These are phyloP conservation scores for Albula goreensis DNA, from an alignment of 2,113 vertebrate genomes.

Conservation along the genomic window DNA sequence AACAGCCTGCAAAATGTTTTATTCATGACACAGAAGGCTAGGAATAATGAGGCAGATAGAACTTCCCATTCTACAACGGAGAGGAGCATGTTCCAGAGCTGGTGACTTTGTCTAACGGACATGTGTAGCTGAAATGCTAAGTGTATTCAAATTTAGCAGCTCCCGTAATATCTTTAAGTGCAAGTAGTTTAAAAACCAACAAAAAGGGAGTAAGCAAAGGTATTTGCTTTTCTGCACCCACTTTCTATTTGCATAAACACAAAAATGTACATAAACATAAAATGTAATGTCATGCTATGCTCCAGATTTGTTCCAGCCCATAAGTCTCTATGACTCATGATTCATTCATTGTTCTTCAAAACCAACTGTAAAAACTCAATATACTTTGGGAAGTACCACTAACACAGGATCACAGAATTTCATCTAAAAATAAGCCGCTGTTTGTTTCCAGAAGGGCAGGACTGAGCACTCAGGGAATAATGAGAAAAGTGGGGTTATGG, in stretches of 20 bases:
- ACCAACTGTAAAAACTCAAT: not conserved
- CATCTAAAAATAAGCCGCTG: not conserved
- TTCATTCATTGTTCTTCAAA: not conserved
- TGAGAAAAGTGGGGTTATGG: not conserved
- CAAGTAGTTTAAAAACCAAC: not conserved
- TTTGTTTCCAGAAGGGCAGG: not conserved
- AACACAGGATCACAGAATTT: not conserved
- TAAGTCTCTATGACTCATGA: not conserved
- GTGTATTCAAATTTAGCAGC: not conserved
- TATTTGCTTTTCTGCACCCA: not conserved
- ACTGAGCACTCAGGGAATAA: not conserved
- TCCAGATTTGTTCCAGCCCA: not conserved
- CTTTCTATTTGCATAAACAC: not conserved
- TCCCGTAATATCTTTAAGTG: not conserved
- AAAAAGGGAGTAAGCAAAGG: not conserved
- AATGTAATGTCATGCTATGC: not conserved
- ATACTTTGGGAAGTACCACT: not conserved
- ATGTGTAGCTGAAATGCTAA: not conserved
- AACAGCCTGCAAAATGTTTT: constrained; percentile 34
- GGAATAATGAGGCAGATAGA: not conserved
- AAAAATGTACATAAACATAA: not conserved
- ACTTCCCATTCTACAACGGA: not conserved
- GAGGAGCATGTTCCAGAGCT: not conserved
- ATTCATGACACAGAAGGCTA: constrained; percentile 30
- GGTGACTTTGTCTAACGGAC: not conserved